Conservation (phyloP, 2,113 vertebrate species). For the Diadophis punctatus region DNA sequence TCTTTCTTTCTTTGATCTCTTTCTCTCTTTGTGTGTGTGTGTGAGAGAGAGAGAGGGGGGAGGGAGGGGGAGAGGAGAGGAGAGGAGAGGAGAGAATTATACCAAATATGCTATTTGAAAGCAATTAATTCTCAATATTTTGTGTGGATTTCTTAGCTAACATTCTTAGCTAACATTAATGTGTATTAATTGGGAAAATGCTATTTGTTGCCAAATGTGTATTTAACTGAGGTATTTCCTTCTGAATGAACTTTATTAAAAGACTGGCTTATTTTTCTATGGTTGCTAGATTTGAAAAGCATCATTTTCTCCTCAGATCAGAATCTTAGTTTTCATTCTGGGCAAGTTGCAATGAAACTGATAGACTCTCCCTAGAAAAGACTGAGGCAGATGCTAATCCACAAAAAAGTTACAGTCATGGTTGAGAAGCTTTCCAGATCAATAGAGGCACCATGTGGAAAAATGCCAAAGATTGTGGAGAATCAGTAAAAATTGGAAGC, state of each 20-base stretch:
- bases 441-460: not conserved
- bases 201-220: not conserved
- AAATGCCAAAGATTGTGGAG: too few relatives aligned
- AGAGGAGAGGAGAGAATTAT: not conserved
- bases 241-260: not conserved
- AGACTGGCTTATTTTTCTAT: not conserved
- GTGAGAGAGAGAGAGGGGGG: too few relatives aligned
- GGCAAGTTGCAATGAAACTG: not conserved
- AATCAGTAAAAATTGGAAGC: not conserved
- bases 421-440: not conserved
- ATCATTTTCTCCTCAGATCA: not conserved
- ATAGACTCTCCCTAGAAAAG: not conserved
- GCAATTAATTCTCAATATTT: not conserved
- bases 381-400: not conserved
- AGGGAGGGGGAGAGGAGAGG: too few relatives aligned
- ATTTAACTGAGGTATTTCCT: not conserved
- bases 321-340: not conserved
- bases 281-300: not conserved
- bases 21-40: too few relatives aligned
- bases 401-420: not conserved
- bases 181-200: not conserved
- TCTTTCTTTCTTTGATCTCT: too few relatives aligned
- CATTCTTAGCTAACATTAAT: not conserved
- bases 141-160: not conserved
- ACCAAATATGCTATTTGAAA: not conserved